Base-by-base conservation (phyloP, 2,113 vertebrate species). In the Gadus chalcogrammus region DNA sequence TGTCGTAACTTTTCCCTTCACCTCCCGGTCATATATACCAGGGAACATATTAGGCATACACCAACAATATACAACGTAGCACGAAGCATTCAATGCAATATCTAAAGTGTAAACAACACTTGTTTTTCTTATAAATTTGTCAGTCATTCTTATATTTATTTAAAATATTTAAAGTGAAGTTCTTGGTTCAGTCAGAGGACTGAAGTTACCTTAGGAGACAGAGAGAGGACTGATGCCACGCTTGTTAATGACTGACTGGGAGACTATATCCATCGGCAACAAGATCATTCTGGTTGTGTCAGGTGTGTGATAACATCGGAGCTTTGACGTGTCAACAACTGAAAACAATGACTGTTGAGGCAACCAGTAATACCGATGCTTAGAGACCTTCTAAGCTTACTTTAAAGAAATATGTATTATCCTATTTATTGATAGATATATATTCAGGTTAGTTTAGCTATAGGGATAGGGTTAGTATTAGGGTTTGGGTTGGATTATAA, bases 201-300 rank as follows among this genome's bases (percentile, higher is more conserved):
- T 24, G 24, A 24, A 24, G 24, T 24, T 24, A 24, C 24, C 24
- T 24, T 24, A 13, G 7, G 22, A 11, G 20, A 27, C 20, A 27
- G 61, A 62, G 61, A 62, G 61, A 62, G 17, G 20, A 20, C 52
- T 69, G 38, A 42, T 17, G 5, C 52, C 69, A 69, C 65, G 66
- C 59, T 18, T 70, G 86, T 88, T 84, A 90, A 87, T 86, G 75
- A 84, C 67, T 88, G 67, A 87, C 74, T 52, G 64, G 70, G 9
- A 18, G 61, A 27, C 52, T 76, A 11, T 64, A 65, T 67, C 62
- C 28, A 52, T 65, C 70, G 12, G 28, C 6, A 61, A 74, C 77
- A 76, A 71, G 75, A 82, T 78, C 13, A 3, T 68, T 76, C 74
- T 75, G 75, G 78, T 77, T 76, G 56, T 28, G 22, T 42, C 67